Evolutionary conservation across 2,113 vertebrate species (phyloP).

Genomic region (Rallus limicola): DNA sequence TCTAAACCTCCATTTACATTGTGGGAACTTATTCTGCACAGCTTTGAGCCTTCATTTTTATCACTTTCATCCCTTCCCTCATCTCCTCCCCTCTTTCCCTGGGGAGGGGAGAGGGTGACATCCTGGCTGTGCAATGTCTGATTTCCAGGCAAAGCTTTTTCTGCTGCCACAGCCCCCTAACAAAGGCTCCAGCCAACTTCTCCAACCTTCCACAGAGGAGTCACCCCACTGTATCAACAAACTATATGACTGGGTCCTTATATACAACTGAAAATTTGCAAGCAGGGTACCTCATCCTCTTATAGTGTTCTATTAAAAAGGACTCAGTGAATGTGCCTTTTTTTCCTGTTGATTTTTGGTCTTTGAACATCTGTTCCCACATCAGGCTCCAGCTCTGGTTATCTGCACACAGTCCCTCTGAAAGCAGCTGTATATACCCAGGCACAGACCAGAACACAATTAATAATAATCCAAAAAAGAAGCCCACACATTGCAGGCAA

Average conservation of each 20-base stretch:
- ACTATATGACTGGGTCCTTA: rapidly evolving
- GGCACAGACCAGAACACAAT: neutral
- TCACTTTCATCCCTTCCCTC: neutral
- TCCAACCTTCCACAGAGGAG: neutral
- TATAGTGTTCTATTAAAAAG: neutral
- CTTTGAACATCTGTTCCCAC: neutral
- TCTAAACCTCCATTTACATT: neutral
- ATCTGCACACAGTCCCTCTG: neutral
- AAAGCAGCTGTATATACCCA: neutral
- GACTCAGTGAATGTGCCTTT: neutral
- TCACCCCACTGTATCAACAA: neutral
- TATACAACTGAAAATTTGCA: neutral
- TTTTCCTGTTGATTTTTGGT: neutral
- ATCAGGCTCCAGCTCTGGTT: neutral
- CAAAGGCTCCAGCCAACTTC: neutral
- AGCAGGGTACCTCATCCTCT: neutral
- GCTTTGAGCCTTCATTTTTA: neutral
- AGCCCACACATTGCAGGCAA: neutral
- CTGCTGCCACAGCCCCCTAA: neutral
- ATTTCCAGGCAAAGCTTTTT: neutral
- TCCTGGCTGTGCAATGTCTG: neutral
- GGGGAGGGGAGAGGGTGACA: neutral
- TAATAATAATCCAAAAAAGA: neutral
- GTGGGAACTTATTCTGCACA: neutral
- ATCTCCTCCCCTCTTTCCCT: neutral